These are phyloP conservation scores for Lithophane socia DNA, from an alignment of 2,888 invertebrate genomes.

Conservation along the genomic window DNA sequence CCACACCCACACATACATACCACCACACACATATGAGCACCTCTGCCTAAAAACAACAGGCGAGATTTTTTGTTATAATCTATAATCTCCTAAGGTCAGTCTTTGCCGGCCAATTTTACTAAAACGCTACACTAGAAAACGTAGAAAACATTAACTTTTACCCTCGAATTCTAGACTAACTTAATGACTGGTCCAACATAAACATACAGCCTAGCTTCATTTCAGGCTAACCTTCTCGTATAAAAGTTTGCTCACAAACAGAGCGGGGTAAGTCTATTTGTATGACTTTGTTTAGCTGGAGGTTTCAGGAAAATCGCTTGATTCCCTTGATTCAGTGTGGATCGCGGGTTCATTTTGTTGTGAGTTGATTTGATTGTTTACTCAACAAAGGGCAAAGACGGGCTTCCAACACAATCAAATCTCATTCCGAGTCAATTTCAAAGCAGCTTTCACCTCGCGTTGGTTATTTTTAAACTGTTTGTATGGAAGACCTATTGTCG, in stretches of 20 bases:
- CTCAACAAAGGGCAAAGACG: conserved; percentile 18
- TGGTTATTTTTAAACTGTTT: conserved; percentile 23
- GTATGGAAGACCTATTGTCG: not conserved
- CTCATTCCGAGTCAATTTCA: conserved; percentile 36
- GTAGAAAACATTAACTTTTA: not conserved
- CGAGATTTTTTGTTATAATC: too few relatives aligned
- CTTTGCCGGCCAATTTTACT: not conserved
- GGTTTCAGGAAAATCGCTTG: conserved; percentile 27
- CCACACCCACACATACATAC: too few relatives aligned
- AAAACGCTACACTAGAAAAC: not conserved
- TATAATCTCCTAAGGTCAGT: not conserved
- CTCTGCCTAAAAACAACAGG: too few relatives aligned
- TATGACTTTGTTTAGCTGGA: conserved; percentile 37
- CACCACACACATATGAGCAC: too few relatives aligned
- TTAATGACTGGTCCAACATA: conserved; percentile 11
- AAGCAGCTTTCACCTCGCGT: conserved; percentile 9
- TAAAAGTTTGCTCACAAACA: conserved; percentile 44
- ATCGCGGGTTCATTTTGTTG: conserved; percentile 33
- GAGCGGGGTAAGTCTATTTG: conserved; percentile 28
- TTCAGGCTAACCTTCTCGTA: conserved; percentile 20
- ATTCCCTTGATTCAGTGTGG: conserved; percentile 6
- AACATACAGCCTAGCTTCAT: conserved; percentile 12
- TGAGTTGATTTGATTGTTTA: conserved; percentile 40
- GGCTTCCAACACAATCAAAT: conserved; percentile 44
- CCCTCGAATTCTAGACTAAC: not conserved